phyloP scores from a whole-genome alignment of 2,888 invertebrate species.

The Anarsia innoxiella region DNA sequence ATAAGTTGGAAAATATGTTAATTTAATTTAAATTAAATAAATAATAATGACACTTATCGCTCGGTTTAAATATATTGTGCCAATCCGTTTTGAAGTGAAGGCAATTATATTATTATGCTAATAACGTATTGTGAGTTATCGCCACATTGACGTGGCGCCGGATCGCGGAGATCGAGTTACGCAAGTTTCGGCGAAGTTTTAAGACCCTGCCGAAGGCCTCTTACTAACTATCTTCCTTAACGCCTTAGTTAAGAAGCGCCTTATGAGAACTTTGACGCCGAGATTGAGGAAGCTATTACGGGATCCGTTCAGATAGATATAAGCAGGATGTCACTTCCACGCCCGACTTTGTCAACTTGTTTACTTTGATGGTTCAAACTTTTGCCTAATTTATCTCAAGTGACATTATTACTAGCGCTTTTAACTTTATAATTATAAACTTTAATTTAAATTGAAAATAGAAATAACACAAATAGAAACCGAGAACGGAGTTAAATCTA shows the following conservation, averaged over 20 bases:
- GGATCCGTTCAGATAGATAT: conserved; percentile 70
- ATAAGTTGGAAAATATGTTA: too few relatives aligned
- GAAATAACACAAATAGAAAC: too few relatives aligned
- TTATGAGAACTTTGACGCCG: conserved; percentile 73
- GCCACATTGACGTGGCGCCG: conserved; percentile 47
- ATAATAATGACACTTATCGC: too few relatives aligned
- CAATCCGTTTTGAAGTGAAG: too few relatives aligned
- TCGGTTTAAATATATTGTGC: too few relatives aligned
- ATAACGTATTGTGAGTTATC: conserved; percentile 65
- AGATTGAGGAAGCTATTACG: conserved; percentile 74
- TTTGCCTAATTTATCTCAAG: conserved; percentile 52
- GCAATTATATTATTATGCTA: conserved; percentile 47
- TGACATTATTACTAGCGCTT: conserved; percentile 29
- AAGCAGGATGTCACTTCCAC: conserved; percentile 72
- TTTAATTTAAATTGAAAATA: too few relatives aligned
- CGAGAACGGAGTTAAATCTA: too few relatives aligned
- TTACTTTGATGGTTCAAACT: conserved; percentile 67
- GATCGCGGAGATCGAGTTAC: conserved; percentile 65
- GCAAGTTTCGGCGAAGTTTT: conserved; percentile 68
- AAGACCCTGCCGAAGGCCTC: conserved; percentile 69
- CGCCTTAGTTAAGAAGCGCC: conserved; percentile 73
- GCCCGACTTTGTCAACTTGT: conserved; percentile 67
- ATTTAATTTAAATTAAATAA: too few relatives aligned
- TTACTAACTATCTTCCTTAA: conserved; percentile 71
- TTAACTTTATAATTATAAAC: conserved; percentile 22